Conservation (phyloP, 2,888 invertebrate species). For the Agriopis marginaria region DNA sequence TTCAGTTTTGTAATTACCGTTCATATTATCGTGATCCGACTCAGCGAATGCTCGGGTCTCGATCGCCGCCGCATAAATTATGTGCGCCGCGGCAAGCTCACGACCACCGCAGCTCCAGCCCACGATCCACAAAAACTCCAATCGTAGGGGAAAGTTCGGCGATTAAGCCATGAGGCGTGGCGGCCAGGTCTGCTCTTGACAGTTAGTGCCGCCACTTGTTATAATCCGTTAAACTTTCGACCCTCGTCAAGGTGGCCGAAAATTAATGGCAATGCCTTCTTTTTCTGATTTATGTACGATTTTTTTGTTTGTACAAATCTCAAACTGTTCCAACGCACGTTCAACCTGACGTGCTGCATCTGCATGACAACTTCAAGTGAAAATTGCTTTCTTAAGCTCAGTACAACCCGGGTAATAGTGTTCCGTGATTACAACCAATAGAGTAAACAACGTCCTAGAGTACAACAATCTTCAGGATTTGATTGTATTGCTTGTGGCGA, state of each 20-base stretch:
- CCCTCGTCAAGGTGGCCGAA: slow-evolving; percentile 83
- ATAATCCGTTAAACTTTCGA: slow-evolving; percentile 84
- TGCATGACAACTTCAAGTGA: neutral
- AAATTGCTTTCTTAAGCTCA: no score
- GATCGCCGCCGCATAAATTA: slow-evolving; percentile 81
- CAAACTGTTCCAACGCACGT: neutral
- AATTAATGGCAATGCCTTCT: slow-evolving; percentile 80
- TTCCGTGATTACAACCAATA: no score
- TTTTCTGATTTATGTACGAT: slow-evolving; percentile 74
- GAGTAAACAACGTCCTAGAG: no score
- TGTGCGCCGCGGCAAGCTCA: slow-evolving; percentile 62
- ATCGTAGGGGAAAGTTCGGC: slow-evolving; percentile 84
- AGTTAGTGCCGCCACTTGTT: slow-evolving; percentile 85
- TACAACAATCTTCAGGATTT: no score
- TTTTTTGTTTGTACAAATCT: slow-evolving; percentile 47
- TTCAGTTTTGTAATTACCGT: neutral
- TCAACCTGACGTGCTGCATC: neutral
- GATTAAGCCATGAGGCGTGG: slow-evolving; percentile 85
- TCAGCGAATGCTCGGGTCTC: slow-evolving; percentile 63
- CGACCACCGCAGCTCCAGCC: slow-evolving; percentile 61
- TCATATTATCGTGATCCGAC: slow-evolving; percentile 21
- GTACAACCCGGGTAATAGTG: no score
- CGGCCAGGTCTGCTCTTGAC: slow-evolving; percentile 82
- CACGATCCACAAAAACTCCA: slow-evolving; percentile 80
- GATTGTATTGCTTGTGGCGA: no score